Conservation (phyloP, 2,888 invertebrate species). For the Dione juno region DNA sequence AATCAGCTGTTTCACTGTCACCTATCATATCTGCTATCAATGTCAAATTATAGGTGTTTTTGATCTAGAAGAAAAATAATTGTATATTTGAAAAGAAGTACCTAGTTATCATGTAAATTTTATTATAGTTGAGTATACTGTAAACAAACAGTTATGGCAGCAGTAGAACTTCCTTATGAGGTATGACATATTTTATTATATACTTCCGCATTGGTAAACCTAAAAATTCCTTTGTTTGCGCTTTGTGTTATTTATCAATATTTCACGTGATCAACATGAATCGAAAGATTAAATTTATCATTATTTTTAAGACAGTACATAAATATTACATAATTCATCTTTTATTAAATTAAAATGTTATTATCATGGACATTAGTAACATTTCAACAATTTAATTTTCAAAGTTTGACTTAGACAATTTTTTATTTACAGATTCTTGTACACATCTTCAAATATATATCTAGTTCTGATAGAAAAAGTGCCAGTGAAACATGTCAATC, state of each 20-base stretch:
- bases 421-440: conserved; percentile 83
- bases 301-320: neutral
- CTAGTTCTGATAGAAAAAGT: conserved; percentile 85
- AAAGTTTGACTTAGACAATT: neutral
- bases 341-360: neutral
- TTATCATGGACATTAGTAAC: neutral
- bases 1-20: conserved; percentile 40
- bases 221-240: conserved; percentile 61
- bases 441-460: conserved; percentile 85
- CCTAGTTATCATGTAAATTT: conserved; percentile 37
- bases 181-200: conserved; percentile 52
- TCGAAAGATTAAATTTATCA: conserved; percentile 29
- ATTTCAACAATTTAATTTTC: neutral
- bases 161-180: conserved; percentile 74
- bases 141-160: conserved; percentile 37
- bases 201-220: conserved; percentile 34
- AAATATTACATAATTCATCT: conserved; percentile 1
- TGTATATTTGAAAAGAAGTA: conserved; percentile 8
- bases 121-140: neutral
- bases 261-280: conserved; percentile 68
- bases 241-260: conserved; percentile 53
- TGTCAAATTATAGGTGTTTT: conserved; percentile 37
- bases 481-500: conserved; percentile 86
- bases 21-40: conserved; percentile 31
- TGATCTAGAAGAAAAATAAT: neutral